These are phyloP conservation scores for Caenorhabditis briggsae DNA, from an alignment of 1,140 invertebrate genomes.

Conservation along the genomic window DNA sequence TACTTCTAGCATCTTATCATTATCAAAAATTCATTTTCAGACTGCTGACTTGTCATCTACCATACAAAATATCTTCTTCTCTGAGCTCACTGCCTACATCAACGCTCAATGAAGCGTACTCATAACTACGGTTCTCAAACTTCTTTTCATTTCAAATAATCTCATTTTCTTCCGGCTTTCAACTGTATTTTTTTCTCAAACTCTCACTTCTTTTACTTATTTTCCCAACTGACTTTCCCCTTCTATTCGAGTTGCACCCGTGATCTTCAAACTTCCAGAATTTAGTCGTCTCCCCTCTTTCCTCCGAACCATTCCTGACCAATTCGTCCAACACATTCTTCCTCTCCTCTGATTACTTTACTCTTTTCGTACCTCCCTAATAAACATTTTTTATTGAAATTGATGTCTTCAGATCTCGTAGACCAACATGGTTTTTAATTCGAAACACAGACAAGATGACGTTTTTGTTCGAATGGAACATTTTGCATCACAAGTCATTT, in stretches of 20 bases:
- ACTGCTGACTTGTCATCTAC: not conserved
- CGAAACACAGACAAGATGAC: not conserved
- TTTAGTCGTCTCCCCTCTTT: no score
- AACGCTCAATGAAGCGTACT: not conserved
- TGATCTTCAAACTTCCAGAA: not conserved
- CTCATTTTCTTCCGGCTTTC: not conserved
- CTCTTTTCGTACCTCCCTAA: not conserved
- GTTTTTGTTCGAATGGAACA: not conserved
- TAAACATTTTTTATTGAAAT: not conserved
- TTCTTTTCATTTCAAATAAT: not conserved
- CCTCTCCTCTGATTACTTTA: not conserved
- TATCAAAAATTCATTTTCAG: not conserved
- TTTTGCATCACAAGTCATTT: slow-evolving; percentile 31
- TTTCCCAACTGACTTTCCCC: not conserved
- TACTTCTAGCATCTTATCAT: not conserved
- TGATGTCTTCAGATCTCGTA: not conserved
- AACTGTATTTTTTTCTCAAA: not conserved
- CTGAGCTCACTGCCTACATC: not conserved
- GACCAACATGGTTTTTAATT: not conserved
- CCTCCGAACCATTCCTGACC: no score
- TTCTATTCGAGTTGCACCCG: not conserved
- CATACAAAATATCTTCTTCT: not conserved
- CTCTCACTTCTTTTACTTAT: not conserved
- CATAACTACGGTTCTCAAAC: not conserved
- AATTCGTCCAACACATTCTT: not conserved